A percentile compares a stretch with the other conserved stretches of the same genome.
phyloP scores from a whole-genome alignment of 2,888 invertebrate species.

The Melieria picta region DNA sequence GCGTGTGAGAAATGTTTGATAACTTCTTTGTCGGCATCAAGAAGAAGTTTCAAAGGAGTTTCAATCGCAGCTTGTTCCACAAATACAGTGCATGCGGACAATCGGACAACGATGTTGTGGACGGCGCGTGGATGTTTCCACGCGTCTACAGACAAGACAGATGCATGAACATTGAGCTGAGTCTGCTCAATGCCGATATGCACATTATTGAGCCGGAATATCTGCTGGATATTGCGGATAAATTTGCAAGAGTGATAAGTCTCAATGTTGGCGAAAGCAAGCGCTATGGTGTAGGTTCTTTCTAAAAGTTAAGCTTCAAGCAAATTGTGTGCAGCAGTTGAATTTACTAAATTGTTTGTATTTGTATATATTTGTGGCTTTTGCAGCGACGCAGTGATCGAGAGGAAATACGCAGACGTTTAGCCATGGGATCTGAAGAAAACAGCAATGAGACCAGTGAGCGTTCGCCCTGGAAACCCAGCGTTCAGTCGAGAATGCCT shows the following conservation, averaged over 20 bases:
- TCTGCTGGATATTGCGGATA: constrained; percentile 70
- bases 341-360: not conserved
- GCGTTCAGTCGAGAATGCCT: constrained; percentile 77
- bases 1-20: constrained; percentile 44
- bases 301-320: no score
- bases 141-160: constrained; percentile 49
- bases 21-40: constrained; percentile 41
- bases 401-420: constrained; percentile 87
- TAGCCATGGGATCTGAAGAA: constrained; percentile 88
- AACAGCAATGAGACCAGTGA: constrained; percentile 68
- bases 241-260: constrained; percentile 70
- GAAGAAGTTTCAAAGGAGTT: constrained; percentile 40
- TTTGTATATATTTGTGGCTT: not conserved
- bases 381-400: constrained; percentile 89
- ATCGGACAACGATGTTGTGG: constrained; percentile 48
- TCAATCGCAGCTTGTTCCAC: constrained; percentile 39
- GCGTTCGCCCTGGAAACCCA: constrained; percentile 83
- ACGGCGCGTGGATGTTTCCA: constrained; percentile 51
- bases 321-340: not conserved
- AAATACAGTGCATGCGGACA: constrained; percentile 43
- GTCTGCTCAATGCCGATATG: constrained; percentile 44
- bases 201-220: constrained; percentile 61
- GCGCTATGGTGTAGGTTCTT: constrained; percentile 48
- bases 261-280: constrained; percentile 66
- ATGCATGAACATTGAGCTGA: constrained; percentile 47